phyloP scores from a whole-genome alignment of 35 echinoderm and acorn worm species.

The Heliocidaris tuberculata region DNA sequence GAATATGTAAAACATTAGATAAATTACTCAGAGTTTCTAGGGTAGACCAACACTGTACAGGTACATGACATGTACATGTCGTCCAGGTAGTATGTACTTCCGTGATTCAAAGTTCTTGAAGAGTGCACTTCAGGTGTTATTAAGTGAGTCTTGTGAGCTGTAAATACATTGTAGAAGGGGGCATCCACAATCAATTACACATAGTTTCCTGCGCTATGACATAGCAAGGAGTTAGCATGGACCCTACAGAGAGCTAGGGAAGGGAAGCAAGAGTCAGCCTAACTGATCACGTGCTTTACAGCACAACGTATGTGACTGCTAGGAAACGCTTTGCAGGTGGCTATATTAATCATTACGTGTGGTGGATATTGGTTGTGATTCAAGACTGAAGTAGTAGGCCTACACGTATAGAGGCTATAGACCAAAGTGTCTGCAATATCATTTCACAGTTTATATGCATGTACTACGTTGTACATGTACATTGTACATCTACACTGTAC shows the following conservation, averaged over 20 bases:
- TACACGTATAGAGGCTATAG: too few relatives aligned
- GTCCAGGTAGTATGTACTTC: too few relatives aligned
- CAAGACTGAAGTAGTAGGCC: not conserved
- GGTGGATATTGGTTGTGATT: not conserved
- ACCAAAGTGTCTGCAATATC: too few relatives aligned
- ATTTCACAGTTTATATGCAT: too few relatives aligned
- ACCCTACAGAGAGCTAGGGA: not conserved
- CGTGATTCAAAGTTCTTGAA: too few relatives aligned
- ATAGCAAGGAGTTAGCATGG: too few relatives aligned
- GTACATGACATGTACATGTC: too few relatives aligned
- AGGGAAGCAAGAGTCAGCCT: not conserved
- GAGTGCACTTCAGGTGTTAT: slow-evolving; percentile 4
- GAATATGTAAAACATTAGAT: too few relatives aligned
- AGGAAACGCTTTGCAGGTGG: not conserved
- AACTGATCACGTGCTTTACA: not conserved
- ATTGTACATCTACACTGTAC: too few relatives aligned
- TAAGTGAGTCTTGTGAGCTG: not conserved
- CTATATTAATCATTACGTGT: not conserved
- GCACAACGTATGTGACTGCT: too few relatives aligned
- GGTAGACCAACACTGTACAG: not conserved
- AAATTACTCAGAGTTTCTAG: not conserved
- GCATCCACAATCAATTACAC: slow-evolving; percentile 15
- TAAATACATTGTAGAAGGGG: slow-evolving; percentile 4
- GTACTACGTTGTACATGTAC: too few relatives aligned
- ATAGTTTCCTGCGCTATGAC: not conserved